Evolutionary conservation across 2,888 invertebrate species (phyloP), one percentile per base, ranked within the genome.

Genomic region (Seira ritae): DNA sequence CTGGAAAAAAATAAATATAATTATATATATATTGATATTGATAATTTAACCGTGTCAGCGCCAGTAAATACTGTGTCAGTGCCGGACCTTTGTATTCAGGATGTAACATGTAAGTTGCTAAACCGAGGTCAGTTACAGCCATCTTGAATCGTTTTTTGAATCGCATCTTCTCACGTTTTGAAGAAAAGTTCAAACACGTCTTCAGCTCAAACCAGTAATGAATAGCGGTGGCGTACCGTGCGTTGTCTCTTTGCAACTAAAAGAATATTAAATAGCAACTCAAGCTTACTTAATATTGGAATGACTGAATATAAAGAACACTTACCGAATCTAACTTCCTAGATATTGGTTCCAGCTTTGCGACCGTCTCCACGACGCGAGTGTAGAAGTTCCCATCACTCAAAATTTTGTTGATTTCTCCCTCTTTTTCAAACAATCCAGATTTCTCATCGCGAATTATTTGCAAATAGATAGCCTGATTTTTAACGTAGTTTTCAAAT

Each of bases 381-480:
- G 31, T 4, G n/a, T 60, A 19, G 12, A 60, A 6, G 2, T 60
- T 2, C 4, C 67, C 15, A 22, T 23, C 15, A 2, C 3, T 31
- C 31, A 31, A 31, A 31, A 8, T 31, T 4, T 31, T 31, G 31
- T 31, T 31, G 31, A 67, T 15, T 2, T 67, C 23, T 2, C 3
- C 20, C 10, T 6, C n/a, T 17, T 69, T 23, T 2, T 4, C 8
- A 31, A 31, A 31, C 20, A n/a, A n/a, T 1, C 1, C 24, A 37
- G 20, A 20, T 12, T 42, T 19, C 2, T 1, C 3, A 10, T 67
- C 46, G 1, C 67, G 8, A 31, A 65, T 15, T 0, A 81, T 62
- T 62, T 81, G 76, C 1, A 76, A 23, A 70, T 81, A 81, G 23
- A 70, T 81, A 0, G 76, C 19, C 1, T 75, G 76, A 65, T 81